Conservation (phyloP, 2,113 vertebrate species). For the Alosa alosa region DNA sequence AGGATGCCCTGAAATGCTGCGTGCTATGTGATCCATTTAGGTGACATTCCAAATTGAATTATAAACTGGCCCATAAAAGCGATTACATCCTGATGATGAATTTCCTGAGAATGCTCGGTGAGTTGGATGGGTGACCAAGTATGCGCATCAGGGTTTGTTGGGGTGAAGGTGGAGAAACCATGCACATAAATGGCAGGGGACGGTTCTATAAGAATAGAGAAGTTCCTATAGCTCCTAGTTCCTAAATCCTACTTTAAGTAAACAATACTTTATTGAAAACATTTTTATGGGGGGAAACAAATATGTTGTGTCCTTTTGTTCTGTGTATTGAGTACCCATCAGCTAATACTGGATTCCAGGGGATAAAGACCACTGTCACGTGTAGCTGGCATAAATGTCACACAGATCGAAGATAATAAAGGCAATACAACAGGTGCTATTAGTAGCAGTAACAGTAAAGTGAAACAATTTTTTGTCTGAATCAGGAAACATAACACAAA, state of each 20-base stretch:
- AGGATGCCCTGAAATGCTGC: not conserved
- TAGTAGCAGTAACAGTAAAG: not conserved
- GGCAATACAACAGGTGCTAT: not conserved
- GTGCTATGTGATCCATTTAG: constrained; percentile 16
- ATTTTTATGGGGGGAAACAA: not conserved
- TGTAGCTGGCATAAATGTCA: not conserved
- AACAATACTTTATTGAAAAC: not conserved
- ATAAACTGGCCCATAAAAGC: constrained; percentile 13
- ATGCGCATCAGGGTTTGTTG: not conserved
- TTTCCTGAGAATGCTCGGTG: not conserved
- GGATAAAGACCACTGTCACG: not conserved
- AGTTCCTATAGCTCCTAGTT: too few relatives aligned
- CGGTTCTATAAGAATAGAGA: not conserved
- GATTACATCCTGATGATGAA: constrained; percentile 5
- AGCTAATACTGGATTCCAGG: not conserved
- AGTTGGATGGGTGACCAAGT: not conserved
- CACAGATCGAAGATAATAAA: not conserved
- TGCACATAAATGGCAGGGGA: not conserved
- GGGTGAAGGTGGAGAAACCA: not conserved
- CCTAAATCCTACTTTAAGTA: not conserved
- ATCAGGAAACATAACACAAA: not conserved
- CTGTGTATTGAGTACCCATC: not conserved
- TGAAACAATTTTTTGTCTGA: not conserved
- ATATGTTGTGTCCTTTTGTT: not conserved
- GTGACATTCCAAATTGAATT: constrained; percentile 12